Conservation (phyloP, 2,888 invertebrate genomes). For the Leptopilina myrica region DNA sequence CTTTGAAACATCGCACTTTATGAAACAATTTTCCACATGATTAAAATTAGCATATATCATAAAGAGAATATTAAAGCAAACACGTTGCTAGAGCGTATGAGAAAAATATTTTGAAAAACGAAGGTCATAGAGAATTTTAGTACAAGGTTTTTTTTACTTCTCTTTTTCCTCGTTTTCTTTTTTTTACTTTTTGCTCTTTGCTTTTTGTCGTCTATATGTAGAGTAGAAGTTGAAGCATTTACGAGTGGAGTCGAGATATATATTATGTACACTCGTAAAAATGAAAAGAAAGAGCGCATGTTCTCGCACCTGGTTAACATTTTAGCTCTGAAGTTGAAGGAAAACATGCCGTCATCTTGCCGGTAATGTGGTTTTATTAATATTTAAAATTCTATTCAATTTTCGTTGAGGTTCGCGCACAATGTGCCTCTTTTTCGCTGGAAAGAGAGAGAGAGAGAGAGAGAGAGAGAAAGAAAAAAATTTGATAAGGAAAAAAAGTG, state of each 20-base stretch:
- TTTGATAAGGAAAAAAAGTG: background rate
- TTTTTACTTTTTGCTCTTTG: background rate
- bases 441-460: too few relatives aligned
- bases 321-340: background rate
- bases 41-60: constrained; percentile 10
- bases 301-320: constrained; percentile 20
- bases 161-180: background rate
- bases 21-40: background rate
- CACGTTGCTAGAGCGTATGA: background rate
- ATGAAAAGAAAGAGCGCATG: constrained; percentile 1
- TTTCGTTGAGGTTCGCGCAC: background rate
- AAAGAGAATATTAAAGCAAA: too few relatives aligned
- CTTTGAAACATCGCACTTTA: background rate
- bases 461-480: too few relatives aligned
- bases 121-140: constrained; percentile 8
- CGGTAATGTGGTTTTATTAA: background rate
- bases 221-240: constrained; percentile 4
- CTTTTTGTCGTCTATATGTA: constrained; percentile 1
- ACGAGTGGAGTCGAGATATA: background rate
- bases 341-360: constrained; percentile 1
- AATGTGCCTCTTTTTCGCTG: background rate
- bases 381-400: constrained; percentile 21
- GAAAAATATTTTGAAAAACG: background rate
- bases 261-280: constrained; percentile 8
- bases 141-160: background rate